Conservation (phyloP, 2,888 invertebrate genomes). For the Yponomeuta malinellus region DNA sequence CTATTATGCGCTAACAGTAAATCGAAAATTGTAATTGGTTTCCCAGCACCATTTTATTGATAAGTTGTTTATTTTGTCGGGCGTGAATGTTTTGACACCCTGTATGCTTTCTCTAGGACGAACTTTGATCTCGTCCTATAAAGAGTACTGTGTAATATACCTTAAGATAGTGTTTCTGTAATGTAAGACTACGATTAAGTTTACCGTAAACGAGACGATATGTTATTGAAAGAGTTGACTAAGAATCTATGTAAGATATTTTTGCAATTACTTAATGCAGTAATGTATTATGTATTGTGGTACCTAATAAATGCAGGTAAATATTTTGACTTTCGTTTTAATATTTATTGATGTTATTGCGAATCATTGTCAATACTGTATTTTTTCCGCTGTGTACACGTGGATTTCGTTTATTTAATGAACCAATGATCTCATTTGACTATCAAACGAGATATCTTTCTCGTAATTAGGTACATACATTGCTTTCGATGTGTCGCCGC, state of each 20-base stretch:
- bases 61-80: no score
- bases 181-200: background rate
- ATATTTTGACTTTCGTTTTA: background rate
- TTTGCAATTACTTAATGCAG: background rate
- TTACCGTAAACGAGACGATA: background rate
- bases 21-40: no score
- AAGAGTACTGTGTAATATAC: no score
- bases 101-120: no score
- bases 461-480: background rate
- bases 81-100: no score
- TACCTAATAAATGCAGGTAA: background rate
- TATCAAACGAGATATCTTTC: background rate
- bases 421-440: constrained; percentile 4
- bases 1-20: no score
- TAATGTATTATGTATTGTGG: background rate
- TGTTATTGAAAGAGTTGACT: background rate
- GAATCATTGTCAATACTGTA: no score
- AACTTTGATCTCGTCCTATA: no score
- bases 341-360: background rate
- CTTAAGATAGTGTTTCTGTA: background rate
- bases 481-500: constrained; percentile 7
- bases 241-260: background rate
- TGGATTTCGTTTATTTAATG: background rate
- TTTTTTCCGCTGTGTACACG: no score
- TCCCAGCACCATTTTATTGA: no score